Percentiles rank a stretch among this genome's conserved stretches.
Conservation (phyloP, 2,888 invertebrate genomes). For the Disparrhopalites patrizii region DNA sequence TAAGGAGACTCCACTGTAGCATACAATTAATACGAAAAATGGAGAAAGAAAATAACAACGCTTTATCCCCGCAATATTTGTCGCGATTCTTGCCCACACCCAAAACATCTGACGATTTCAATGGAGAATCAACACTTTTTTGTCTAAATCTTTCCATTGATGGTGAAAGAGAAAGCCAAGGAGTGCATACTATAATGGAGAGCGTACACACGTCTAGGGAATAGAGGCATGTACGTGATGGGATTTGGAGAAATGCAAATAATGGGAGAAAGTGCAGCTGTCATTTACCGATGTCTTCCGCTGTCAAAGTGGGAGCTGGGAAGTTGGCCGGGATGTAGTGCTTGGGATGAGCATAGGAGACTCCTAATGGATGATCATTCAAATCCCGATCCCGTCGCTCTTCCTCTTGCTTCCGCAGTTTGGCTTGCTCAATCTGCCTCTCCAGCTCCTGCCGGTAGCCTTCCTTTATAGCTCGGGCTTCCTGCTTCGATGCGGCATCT, state of each 20-base stretch:
- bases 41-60: no score
- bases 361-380: constrained; percentile 40
- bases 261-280: background rate
- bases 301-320: constrained; percentile 5
- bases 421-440: constrained; percentile 38
- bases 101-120: no score
- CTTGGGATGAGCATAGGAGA: constrained; percentile 17
- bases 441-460: constrained; percentile 38
- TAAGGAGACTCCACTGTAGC: no score
- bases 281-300: constrained; percentile 17
- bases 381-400: constrained; percentile 27
- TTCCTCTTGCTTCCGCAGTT: constrained; percentile 31
- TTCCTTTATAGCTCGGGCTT: constrained; percentile 28
- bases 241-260: background rate
- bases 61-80: no score
- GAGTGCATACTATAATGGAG: no score
- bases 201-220: background rate
- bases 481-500: no score
- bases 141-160: no score
- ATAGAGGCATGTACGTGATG: background rate
- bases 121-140: no score
- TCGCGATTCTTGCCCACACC: no score
- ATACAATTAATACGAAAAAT: no score
- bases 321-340: constrained; percentile 18
- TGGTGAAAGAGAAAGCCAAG: no score